These are phyloP conservation scores for Holocentrus rufus DNA, from an alignment of 2,797 vertebrate genomes.

Conservation along the genomic window DNA sequence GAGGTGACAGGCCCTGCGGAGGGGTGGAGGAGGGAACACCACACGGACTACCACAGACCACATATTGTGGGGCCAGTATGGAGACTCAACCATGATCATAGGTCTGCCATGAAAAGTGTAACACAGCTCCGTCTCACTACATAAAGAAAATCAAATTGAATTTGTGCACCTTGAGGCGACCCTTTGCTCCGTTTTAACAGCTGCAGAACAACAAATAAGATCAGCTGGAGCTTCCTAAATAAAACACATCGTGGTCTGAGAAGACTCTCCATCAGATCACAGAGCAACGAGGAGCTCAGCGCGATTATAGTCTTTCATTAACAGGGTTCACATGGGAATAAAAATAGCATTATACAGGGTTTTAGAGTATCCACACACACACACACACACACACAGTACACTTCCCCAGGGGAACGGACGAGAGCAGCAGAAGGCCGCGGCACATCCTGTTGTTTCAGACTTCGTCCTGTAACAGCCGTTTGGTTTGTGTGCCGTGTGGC, in stretches of 20 bases:
- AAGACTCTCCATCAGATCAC: too few species aligned
- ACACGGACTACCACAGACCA: too few species aligned
- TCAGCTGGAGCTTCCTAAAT: too few species aligned
- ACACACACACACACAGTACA: not conserved
- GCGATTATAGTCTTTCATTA: too few species aligned
- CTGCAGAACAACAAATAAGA: too few species aligned
- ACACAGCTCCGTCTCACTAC: not conserved
- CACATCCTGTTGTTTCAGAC: conserved; percentile 18
- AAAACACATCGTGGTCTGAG: too few species aligned
- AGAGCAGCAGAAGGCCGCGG: not conserved
- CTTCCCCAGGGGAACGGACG: not conserved
- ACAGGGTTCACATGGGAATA: not conserved
- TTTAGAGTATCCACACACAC: not conserved
- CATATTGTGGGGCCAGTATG: too few species aligned
- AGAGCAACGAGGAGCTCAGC: too few species aligned
- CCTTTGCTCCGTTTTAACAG: not conserved
- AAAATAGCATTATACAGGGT: not conserved
- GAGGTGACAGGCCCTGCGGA: too few species aligned
- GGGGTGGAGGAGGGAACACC: too few species aligned
- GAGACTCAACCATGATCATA: not conserved
- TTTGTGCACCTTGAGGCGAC: too few species aligned
- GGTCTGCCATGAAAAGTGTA: conserved; percentile 1
- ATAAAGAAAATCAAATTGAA: too few species aligned
- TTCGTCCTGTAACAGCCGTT: conserved; percentile 7
- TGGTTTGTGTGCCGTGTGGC: not conserved